Conservation (phyloP, 2,888 invertebrate species). For the Glaucopsyche alexis region DNA sequence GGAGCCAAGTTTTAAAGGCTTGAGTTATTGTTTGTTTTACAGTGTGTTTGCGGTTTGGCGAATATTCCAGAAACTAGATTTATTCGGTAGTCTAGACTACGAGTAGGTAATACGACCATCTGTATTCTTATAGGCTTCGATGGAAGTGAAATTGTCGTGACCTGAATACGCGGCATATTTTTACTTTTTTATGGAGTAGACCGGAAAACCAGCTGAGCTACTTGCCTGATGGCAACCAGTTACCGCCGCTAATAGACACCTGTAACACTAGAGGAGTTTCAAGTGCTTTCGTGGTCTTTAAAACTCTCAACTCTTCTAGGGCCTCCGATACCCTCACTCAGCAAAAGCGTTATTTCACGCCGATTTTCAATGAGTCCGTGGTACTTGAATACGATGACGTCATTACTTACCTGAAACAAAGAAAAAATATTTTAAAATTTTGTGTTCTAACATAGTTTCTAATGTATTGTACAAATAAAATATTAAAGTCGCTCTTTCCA, state of each 20-base stretch:
- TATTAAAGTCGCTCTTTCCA: too few relatives aligned
- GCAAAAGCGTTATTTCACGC: too few relatives aligned
- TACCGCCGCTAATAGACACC: too few relatives aligned
- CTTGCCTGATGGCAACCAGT: too few relatives aligned
- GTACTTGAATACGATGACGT: too few relatives aligned
- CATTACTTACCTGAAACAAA: background rate
- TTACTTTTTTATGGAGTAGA: background rate
- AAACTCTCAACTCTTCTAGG: too few relatives aligned
- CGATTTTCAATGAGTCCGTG: too few relatives aligned
- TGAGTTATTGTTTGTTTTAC: conserved; percentile 20
- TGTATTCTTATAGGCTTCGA: conserved; percentile 6
- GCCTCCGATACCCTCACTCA: too few relatives aligned
- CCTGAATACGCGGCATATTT: background rate
- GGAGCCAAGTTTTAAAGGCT: conserved; percentile 18
- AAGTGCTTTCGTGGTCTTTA: too few relatives aligned
- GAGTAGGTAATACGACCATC: conserved; percentile 13
- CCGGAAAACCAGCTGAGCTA: too few relatives aligned
- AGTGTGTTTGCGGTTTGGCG: conserved; percentile 19
- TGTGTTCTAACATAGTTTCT: background rate
- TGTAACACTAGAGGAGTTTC: too few relatives aligned
- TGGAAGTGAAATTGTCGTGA: background rate
- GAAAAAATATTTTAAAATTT: background rate
- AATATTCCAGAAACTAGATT: conserved; percentile 20
- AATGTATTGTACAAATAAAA: background rate
- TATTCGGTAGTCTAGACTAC: conserved; percentile 15